phyloP scores from a whole-genome alignment of 2,888 invertebrate species.

The Drosophila limbata region DNA sequence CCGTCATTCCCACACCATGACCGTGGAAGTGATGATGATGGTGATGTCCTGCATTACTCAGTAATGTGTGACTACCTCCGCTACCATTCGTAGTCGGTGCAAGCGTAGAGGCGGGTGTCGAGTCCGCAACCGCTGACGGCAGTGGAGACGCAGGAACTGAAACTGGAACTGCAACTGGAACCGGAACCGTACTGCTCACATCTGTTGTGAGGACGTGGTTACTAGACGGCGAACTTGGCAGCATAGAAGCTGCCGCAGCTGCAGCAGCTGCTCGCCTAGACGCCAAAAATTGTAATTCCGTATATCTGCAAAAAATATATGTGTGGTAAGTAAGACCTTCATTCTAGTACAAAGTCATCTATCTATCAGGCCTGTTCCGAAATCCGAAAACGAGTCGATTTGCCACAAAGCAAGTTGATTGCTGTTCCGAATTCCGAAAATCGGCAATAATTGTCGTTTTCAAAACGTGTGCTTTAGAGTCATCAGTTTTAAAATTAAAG shows the following conservation, averaged over 20 bases:
- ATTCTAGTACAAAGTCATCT: no score
- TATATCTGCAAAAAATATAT: constrained; percentile 77
- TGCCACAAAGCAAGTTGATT: no score
- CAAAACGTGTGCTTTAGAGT: no score
- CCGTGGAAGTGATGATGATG: constrained; percentile 67
- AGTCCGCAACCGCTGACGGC: constrained; percentile 35
- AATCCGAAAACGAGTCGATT: no score
- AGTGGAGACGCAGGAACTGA: constrained; percentile 18
- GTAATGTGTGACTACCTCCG: constrained; percentile 22
- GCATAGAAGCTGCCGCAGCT: constrained; percentile 85
- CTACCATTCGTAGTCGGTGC: constrained; percentile 31
- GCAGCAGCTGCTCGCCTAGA: constrained; percentile 86
- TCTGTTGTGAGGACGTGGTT: constrained; percentile 58
- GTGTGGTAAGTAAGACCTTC: no score
- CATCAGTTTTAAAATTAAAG: no score
- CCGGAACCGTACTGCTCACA: constrained; percentile 53
- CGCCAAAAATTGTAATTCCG: constrained; percentile 85
- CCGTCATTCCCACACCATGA: constrained; percentile 47
- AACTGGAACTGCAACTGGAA: constrained; percentile 16
- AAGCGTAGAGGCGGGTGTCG: constrained; percentile 31
- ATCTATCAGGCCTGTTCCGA: no score
- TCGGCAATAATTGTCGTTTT: no score
- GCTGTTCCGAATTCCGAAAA: no score
- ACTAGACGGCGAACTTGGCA: constrained; percentile 73
- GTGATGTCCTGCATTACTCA: constrained; percentile 53